Evolutionary conservation across 2,113 vertebrate genomes (phyloP), one percentile per base, ranked within the genome.

Genomic region (Paramormyrops kingsleyae): DNA sequence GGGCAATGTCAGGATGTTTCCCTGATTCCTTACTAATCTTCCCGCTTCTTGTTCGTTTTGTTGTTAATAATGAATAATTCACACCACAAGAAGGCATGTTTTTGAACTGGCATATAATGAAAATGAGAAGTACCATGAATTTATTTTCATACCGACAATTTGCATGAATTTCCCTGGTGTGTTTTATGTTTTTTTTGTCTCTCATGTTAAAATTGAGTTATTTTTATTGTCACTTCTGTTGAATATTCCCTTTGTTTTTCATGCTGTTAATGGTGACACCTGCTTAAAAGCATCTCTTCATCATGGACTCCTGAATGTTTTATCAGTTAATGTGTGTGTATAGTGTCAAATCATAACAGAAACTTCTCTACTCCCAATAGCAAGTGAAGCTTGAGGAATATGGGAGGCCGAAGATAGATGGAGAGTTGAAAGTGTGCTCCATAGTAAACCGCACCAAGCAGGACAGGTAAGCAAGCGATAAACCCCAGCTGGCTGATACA

Each of bases 391-490:
- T 99, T 94, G 98, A 98, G 93, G 97, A 99, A 89, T 99, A 97
- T 0, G 99, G 99, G 70, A 95, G 98, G 92, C 99, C 98, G 0
- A 99, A 99, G 96, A 99, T 99, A 2, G 99, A 99, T 0, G 99
- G 99, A 0, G 99, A 99, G 85, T 93, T 99, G 83, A 99, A 99
- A 93, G 98, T 99, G 21, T 98, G 96, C 85, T 99, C 98, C 89
- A 98, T 97, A 3, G 96, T 97, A 84, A 99, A 99, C 95, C 96
- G 99, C 91, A 97, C 98, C 3, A 99, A 99, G 94, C 98, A 99
- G 93, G 99, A 99, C 94, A 95, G 98, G 99, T 99, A 93, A 96
- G 94, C 87, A 4, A 50, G 42, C 85, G 31, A 42, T 3, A 13
- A 2, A 1, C 13, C 13, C 21, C 86, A 70, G 10, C 62, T 13